These are phyloP conservation scores for Periophthalmodon schlosseri DNA, from an alignment of 2,113 vertebrate species.

Conservation along the genomic window DNA sequence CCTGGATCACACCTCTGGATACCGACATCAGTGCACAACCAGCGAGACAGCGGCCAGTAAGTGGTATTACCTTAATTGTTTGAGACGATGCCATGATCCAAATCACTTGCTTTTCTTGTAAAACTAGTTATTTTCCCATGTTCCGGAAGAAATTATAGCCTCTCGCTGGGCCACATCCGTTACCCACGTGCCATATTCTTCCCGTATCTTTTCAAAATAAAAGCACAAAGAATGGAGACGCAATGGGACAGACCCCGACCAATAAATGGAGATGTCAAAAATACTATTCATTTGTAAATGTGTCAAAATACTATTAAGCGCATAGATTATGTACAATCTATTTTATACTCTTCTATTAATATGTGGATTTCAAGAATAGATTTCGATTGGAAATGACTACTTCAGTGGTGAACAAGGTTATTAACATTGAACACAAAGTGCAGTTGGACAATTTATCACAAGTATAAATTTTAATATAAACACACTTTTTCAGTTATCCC, in stretches of 20 bases:
- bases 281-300: no score
- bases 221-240: not conserved
- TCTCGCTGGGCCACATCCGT: not conserved
- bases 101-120: not conserved
- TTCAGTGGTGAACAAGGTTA: not conserved
- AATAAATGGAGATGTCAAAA: not conserved
- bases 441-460: not conserved
- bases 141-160: conserved; percentile 1
- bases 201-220: conserved; percentile 1
- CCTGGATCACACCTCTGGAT: not conserved
- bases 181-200: not conserved
- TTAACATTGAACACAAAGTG: not conserved
- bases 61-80: conserved; percentile 6
- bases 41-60: not conserved
- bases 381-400: not conserved
- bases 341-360: not conserved
- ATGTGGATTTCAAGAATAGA: not conserved
- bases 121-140: not conserved
- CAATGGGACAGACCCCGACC: not conserved
- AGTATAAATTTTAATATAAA: conserved; percentile 46
- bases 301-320: no score
- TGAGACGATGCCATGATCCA: conserved; percentile 3
- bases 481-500: conserved; percentile 14
- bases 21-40: not conserved
- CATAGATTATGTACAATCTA: not conserved